phyloP scores from a whole-genome alignment of 2,797 vertebrate genomes.

The Lepilemur septentrionalis region DNA sequence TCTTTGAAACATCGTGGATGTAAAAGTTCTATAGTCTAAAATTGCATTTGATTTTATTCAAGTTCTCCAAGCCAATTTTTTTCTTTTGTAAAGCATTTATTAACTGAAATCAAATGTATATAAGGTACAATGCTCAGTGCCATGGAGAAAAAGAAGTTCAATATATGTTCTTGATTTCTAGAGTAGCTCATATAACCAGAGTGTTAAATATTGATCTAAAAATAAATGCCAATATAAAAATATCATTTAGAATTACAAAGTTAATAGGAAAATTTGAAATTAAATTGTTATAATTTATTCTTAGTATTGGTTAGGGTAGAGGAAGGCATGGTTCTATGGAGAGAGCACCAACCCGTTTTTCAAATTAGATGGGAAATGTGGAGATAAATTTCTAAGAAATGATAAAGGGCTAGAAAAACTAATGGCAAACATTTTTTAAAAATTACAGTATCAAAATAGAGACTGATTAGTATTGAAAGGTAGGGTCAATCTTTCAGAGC shows the following conservation, averaged over 20 bases:
- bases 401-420: background rate
- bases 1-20: background rate
- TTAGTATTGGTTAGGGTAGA: background rate
- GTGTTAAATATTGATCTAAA: slow-evolving; percentile 27
- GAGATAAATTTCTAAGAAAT: background rate
- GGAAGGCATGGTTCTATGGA: background rate
- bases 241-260: slow-evolving; percentile 16
- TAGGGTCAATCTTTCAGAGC: background rate
- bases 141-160: slow-evolving; percentile 7
- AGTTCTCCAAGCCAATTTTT: background rate
- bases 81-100: background rate
- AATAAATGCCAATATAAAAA: background rate
- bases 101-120: background rate
- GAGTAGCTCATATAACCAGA: background rate
- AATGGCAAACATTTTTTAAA: background rate
- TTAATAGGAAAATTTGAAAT: background rate
- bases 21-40: background rate
- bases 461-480: too few species aligned
- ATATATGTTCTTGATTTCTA: background rate
- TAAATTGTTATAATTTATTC: background rate
- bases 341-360: background rate
- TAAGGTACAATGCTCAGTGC: background rate
- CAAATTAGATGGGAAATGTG: background rate
- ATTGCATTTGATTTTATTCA: background rate
- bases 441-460: background rate